These are phyloP conservation scores for Callyntrura guangdongensis DNA, from an alignment of 2,888 invertebrate species.

Conservation along the genomic window DNA sequence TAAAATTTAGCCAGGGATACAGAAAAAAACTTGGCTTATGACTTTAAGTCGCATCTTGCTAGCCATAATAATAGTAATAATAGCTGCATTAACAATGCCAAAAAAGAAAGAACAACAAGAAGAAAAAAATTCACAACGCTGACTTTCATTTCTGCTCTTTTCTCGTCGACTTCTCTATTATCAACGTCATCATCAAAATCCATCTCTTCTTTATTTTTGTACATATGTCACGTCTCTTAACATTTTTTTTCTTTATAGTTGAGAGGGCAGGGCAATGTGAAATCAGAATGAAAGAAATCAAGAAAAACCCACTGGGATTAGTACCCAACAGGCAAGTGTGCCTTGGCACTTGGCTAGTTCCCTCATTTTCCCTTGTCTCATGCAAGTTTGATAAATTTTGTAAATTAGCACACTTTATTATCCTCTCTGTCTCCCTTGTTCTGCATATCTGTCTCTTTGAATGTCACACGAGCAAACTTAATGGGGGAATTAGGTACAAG, in stretches of 20 bases:
- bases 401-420: constrained; percentile 68
- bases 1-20: constrained; percentile 1
- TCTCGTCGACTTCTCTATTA: neutral
- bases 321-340: neutral
- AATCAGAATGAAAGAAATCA: neutral
- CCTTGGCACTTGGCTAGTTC: neutral
- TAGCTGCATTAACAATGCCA: neutral
- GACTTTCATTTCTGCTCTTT: neutral
- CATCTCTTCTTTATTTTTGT: constrained; percentile 33
- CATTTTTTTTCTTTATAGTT: neutral
- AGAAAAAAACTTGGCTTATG: constrained; percentile 24
- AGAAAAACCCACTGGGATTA: neutral
- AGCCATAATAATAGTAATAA: constrained; percentile 17
- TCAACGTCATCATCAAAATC: neutral
- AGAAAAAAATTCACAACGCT: neutral
- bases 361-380: constrained; percentile 4
- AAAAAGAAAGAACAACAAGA: neutral
- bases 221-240: constrained; percentile 49
- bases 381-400: constrained; percentile 46
- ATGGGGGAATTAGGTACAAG: neutral
- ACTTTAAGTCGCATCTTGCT: constrained; percentile 58
- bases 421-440: neutral
- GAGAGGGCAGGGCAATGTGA: neutral
- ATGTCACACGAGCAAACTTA: constrained; percentile 39
- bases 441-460: neutral